Conservation (phyloP, 53 echinoderm and acorn worm genomes). For the Zoroaster sp. region DNA sequence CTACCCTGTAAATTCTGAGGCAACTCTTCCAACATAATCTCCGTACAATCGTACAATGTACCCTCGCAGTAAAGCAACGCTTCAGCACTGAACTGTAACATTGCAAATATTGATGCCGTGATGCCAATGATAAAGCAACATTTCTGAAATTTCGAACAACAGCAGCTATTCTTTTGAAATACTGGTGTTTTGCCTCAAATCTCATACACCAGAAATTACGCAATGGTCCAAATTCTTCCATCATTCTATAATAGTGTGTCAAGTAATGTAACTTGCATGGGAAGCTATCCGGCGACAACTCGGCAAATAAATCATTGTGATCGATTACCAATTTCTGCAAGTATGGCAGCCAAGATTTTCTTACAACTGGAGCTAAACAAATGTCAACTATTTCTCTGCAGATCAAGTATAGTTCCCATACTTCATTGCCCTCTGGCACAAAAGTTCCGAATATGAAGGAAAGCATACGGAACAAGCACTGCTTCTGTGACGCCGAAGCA, state of each 20-base stretch:
- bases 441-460: conserved; percentile 40
- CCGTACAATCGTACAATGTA: background rate
- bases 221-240: conserved; percentile 38
- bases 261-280: conserved; percentile 64
- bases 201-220: conserved; percentile 59
- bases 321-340: conserved; percentile 43
- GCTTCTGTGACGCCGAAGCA: conserved; percentile 50
- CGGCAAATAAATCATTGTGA: conserved; percentile 13
- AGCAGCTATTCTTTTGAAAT: conserved; percentile 48
- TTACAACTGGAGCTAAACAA: conserved; percentile 34
- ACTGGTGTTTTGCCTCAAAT: conserved; percentile 64
- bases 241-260: conserved; percentile 21
- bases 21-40: background rate
- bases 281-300: conserved; percentile 48
- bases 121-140: conserved; percentile 35
- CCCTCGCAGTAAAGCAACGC: conserved; percentile 3
- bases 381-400: conserved; percentile 50
- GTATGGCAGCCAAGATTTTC: conserved; percentile 56
- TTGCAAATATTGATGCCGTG: conserved; percentile 49
- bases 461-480: conserved; percentile 47
- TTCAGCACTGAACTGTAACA: conserved; percentile 36
- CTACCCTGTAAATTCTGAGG: conserved; percentile 24
- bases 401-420: conserved; percentile 50
- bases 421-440: conserved; percentile 34
- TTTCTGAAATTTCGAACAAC: conserved; percentile 51